Conservation (phyloP, 2,797 vertebrate species). For the Sebastes vulpes region DNA sequence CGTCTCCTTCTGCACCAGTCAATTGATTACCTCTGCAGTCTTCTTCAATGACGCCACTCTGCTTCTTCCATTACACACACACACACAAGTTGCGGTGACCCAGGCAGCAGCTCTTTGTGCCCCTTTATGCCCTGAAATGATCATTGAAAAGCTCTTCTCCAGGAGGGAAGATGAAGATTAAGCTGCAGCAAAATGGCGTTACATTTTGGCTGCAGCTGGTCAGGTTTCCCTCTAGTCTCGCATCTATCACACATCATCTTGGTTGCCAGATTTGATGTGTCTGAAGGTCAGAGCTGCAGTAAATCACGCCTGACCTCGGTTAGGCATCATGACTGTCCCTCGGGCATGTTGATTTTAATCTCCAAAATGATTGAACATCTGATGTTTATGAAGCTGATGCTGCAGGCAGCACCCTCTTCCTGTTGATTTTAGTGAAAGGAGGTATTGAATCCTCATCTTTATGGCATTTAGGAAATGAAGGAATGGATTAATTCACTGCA, state of each 20-base stretch:
- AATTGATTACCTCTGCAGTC: constrained; percentile 43
- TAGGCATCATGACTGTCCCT: neutral
- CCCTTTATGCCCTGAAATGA: neutral
- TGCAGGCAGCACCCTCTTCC: neutral
- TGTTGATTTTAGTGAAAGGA: neutral
- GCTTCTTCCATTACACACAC: neutral
- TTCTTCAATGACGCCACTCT: neutral
- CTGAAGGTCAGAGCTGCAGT: neutral
- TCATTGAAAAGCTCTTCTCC: neutral
- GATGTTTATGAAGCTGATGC: neutral
- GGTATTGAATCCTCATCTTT: neutral
- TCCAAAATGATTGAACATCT: neutral
- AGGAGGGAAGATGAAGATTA: neutral
- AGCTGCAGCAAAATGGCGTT: neutral
- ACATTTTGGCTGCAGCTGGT: neutral
- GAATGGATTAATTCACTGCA: neutral
- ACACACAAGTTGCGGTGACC: neutral
- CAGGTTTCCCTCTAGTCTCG: neutral
- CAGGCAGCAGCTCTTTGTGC: neutral
- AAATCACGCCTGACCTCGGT: neutral
- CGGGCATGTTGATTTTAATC: neutral
- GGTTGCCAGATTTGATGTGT: neutral
- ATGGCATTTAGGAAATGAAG: neutral
- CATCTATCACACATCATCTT: neutral
- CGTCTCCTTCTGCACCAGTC: constrained; percentile 14